These are phyloP conservation scores for Pocillopora damicornis DNA, from an alignment of 64 coral and sea anemone species.

Conservation along the genomic window DNA sequence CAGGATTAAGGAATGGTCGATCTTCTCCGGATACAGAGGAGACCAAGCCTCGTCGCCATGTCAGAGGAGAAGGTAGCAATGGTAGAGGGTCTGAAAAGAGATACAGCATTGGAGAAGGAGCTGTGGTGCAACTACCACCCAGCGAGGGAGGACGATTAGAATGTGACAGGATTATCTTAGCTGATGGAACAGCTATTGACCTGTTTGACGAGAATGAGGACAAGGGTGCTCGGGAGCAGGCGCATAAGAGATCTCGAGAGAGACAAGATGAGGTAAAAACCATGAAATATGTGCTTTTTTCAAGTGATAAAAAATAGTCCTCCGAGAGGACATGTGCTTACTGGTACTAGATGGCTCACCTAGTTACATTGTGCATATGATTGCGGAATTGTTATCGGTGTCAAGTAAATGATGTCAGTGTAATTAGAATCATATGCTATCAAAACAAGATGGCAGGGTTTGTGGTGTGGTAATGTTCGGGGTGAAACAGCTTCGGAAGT, in stretches of 20 bases:
- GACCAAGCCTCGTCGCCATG: background rate
- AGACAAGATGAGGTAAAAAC: slow-evolving; percentile 45
- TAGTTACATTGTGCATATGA: no score
- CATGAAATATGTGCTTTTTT: background rate
- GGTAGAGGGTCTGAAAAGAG: slow-evolving; percentile 32
- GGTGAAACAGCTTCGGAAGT: no score
- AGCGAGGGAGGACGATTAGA: slow-evolving; percentile 75
- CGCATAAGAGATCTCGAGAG: slow-evolving; percentile 40
- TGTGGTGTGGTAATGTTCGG: no score
- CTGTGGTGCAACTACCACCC: slow-evolving; percentile 58
- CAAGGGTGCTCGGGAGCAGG: slow-evolving; percentile 41
- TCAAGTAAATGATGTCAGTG: no score
- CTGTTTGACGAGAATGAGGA: slow-evolving; percentile 84
- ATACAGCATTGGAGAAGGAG: slow-evolving; percentile 35
- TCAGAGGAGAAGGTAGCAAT: background rate
- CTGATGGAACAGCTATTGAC: slow-evolving; percentile 86
- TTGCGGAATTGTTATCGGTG: no score
- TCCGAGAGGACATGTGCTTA: no score
- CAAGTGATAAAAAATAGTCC: no score
- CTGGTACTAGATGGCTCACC: no score
- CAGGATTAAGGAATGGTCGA: background rate
- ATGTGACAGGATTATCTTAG: slow-evolving; percentile 83
- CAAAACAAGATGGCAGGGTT: no score
- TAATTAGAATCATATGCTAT: no score
- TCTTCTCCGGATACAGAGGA: slow-evolving; percentile 26